Percentiles rank a stretch among this genome's conserved stretches.
phyloP scores from a whole-genome alignment of 2,113 vertebrate species.

The Potamarius usumacintae region DNA sequence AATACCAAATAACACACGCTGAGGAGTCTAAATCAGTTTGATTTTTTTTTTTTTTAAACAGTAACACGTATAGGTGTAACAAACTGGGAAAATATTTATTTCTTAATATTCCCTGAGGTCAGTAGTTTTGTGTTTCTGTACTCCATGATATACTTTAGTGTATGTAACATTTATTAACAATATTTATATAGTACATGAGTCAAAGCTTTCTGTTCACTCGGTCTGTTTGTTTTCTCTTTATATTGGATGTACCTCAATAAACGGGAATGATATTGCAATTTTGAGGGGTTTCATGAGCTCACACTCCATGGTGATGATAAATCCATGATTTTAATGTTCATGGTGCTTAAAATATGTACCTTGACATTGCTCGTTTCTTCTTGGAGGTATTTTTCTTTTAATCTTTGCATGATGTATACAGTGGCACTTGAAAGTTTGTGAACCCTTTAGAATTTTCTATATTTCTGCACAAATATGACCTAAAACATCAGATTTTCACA shows the following conservation, averaged over 20 bases:
- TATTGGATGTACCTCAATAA: conserved; percentile 55
- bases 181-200: conserved; percentile 52
- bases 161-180: conserved; percentile 43
- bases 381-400: neutral
- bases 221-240: conserved; percentile 51
- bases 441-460: too few relatives aligned
- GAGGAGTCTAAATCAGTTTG: conserved; percentile 46
- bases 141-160: conserved; percentile 48
- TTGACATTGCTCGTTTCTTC: neutral
- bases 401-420: too few relatives aligned
- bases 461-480: too few relatives aligned
- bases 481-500: too few relatives aligned
- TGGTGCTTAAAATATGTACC: neutral
- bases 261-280: conserved; percentile 38
- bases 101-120: conserved; percentile 37
- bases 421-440: too few relatives aligned
- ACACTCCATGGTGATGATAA: neutral
- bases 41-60: conserved; percentile 52
- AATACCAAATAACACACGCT: conserved; percentile 43
- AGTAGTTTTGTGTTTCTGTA: conserved; percentile 45
- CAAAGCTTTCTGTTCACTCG: conserved; percentile 41
- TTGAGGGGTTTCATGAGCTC: neutral
- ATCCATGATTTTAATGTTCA: neutral
- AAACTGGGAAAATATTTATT: conserved; percentile 56
- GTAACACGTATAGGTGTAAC: conserved; percentile 64